phyloP scores from a whole-genome alignment of 2,113 vertebrate species.

The Grallaria varia region DNA sequence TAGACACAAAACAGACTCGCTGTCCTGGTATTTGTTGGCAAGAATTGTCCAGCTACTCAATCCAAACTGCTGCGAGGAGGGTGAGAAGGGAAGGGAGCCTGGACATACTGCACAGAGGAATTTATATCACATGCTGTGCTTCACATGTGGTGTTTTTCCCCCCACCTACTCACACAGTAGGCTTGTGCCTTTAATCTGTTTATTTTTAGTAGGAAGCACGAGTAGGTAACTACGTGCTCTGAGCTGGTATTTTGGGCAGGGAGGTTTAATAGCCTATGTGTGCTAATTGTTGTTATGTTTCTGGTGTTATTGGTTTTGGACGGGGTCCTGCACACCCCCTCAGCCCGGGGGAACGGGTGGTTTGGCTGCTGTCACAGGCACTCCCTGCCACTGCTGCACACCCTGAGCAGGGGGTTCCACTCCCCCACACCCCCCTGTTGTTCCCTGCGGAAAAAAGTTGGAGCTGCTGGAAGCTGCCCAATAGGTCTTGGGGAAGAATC shows the following conservation, averaged over 20 bases:
- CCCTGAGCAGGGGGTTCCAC: background rate
- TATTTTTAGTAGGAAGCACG: constrained; percentile 32
- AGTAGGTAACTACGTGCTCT: background rate
- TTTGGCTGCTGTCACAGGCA: background rate
- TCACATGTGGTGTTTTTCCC: background rate
- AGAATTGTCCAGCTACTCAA: background rate
- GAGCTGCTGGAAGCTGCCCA: background rate
- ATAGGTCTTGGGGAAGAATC: background rate
- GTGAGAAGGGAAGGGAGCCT: background rate
- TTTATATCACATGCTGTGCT: background rate
- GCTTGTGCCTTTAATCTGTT: constrained; percentile 10
- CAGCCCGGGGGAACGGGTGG: background rate
- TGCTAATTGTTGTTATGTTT: constrained; percentile 9
- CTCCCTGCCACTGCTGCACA: background rate
- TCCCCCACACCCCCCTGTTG: too few relatives aligned
- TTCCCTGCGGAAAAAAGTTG: background rate
- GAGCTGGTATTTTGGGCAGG: constrained; percentile 11
- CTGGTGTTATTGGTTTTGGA: constrained; percentile 22
- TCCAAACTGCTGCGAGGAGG: background rate
- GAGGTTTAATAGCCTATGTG: background rate
- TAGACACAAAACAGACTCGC: background rate
- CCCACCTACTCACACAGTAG: background rate
- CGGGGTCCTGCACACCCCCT: background rate
- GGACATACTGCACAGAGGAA: background rate
- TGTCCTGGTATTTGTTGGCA: background rate